These are phyloP conservation scores for Notothenia coriiceps DNA, from an alignment of 2,113 vertebrate species.

Conservation along the genomic window DNA sequence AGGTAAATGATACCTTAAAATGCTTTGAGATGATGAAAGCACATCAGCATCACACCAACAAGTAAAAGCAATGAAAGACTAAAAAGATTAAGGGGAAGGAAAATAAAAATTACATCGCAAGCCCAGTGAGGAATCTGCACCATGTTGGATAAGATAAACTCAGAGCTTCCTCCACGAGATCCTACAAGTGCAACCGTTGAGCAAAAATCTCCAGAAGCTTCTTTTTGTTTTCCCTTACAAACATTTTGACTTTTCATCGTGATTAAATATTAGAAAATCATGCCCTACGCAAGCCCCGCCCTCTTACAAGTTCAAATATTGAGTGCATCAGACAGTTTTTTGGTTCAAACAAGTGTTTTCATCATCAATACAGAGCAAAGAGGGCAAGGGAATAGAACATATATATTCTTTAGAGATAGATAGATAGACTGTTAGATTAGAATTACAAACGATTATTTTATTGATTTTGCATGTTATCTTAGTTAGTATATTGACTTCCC, in stretches of 20 bases:
- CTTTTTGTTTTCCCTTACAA: conserved; percentile 23
- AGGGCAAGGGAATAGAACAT: too few species aligned
- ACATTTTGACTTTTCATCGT: neutral
- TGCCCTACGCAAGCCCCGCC: neutral
- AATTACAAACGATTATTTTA: neutral
- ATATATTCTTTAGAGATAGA: neutral
- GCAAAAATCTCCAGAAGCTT: conserved; percentile 22
- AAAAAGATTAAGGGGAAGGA: neutral
- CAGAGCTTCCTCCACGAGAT: conserved; percentile 8
- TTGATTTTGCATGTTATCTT: conserved; percentile 7
- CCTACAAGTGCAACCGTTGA: neutral
- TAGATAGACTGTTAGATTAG: too few species aligned
- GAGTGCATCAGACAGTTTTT: neutral
- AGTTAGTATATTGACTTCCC: neutral
- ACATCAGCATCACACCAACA: neutral
- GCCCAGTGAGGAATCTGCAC: neutral
- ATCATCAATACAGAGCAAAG: neutral
- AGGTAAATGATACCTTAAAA: conserved; percentile 6
- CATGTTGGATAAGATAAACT: conserved; percentile 31
- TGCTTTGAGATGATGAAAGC: conserved; percentile 14
- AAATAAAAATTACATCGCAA: neutral
- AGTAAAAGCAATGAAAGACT: neutral
- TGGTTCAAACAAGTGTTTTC: neutral
- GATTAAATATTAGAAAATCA: neutral
- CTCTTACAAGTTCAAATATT: neutral